Percentiles rank a stretch among this genome's conserved stretches.
Conservation (phyloP, 2,888 invertebrate species). For the Brassicogethes aeneus region DNA sequence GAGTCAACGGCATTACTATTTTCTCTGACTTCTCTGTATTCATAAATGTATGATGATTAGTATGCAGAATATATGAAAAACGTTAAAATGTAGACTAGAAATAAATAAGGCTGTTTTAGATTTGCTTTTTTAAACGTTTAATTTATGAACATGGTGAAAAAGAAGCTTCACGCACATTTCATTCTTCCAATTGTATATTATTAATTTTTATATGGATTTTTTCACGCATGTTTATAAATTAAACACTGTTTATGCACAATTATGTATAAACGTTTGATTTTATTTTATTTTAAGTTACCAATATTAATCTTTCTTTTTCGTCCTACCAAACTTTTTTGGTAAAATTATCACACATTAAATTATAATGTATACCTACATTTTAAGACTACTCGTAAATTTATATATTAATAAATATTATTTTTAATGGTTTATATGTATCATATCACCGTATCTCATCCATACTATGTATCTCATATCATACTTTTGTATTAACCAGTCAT, state of each 20-base stretch:
- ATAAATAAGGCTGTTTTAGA: conserved; percentile 24
- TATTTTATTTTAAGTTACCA: conserved; percentile 13
- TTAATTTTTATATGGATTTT: conserved; percentile 2
- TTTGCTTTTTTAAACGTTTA: conserved; percentile 13
- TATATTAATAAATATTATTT: conserved; percentile 14
- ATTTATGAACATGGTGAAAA: conserved; percentile 12
- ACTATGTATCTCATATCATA: conserved; percentile 23
- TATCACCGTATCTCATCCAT: conserved; percentile 21
- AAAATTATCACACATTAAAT: conserved; percentile 15
- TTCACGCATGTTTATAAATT: conserved; percentile 7
- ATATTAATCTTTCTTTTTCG: conserved; percentile 5
- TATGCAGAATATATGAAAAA: conserved; percentile 3
- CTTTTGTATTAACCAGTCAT: conserved; percentile 25
- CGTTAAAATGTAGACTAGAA: conserved; percentile 12
- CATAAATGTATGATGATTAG: too few relatives aligned
- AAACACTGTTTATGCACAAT: conserved; percentile 2
- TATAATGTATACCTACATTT: too few relatives aligned
- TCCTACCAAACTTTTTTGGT: conserved; percentile 17
- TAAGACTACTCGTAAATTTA: conserved; percentile 5
- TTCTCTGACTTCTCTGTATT: too few relatives aligned
- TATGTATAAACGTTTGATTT: conserved; percentile 13
- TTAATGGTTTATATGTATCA: conserved; percentile 21
- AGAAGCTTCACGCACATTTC: conserved; percentile 3
- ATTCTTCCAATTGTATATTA: conserved; percentile 3
- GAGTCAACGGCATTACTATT: too few relatives aligned